Percentiles rank a stretch among this genome's conserved stretches.
Conservation (phyloP, 2,113 vertebrate genomes). For the Alces alces region DNA sequence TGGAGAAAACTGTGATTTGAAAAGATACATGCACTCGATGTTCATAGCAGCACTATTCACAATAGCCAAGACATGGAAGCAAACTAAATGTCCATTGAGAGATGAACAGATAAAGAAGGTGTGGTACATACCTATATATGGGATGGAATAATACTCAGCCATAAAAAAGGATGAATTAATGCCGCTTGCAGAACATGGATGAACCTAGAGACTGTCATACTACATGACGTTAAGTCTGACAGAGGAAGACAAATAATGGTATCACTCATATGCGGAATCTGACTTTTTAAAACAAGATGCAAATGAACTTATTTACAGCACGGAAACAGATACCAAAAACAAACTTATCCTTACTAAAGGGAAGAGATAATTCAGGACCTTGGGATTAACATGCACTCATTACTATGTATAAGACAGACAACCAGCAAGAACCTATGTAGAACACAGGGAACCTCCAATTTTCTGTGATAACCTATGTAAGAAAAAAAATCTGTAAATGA, state of each 20-base stretch:
- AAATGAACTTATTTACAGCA: background rate
- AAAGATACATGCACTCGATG: background rate
- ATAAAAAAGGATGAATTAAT: background rate
- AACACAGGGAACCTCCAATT: background rate
- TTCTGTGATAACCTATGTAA: background rate
- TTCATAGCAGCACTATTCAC: background rate
- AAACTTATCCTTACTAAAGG: background rate
- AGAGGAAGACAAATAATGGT: background rate
- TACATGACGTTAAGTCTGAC: background rate
- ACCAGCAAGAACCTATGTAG: background rate
- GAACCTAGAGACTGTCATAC: background rate
- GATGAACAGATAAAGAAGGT: background rate
- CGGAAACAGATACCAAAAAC: background rate
- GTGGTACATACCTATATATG: too few species aligned
- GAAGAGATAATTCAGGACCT: background rate
- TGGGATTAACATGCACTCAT: background rate
- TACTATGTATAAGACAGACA: background rate
- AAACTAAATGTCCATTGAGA: background rate
- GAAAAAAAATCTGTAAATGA: background rate
- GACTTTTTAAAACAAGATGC: background rate
- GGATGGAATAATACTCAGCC: background rate
- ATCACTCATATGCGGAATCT: background rate
- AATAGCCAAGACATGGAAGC: background rate
- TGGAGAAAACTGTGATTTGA: background rate
- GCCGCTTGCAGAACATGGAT: background rate